phyloP scores from a whole-genome alignment of 2,797 vertebrate species.

The Enteromius radiatus region DNA sequence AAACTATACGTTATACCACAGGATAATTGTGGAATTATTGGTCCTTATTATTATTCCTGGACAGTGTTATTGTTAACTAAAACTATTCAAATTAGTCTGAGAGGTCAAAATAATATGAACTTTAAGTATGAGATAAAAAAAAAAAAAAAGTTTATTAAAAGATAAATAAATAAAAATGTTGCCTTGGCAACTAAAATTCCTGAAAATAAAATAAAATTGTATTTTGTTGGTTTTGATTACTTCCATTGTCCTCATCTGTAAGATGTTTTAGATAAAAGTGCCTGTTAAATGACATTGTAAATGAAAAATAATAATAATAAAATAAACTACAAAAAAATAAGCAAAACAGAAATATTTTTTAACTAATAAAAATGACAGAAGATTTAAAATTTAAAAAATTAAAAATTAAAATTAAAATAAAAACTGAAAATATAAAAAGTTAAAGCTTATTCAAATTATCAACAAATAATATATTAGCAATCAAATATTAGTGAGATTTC shows the following conservation, averaged over 20 bases:
- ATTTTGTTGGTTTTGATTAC: background rate
- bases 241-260: background rate
- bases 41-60: background rate
- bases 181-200: background rate
- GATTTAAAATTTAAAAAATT: too few relatives aligned
- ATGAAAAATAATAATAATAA: background rate
- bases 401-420: fast-evolving
- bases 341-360: background rate
- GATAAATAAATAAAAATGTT: too few relatives aligned
- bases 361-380: background rate
- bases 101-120: background rate
- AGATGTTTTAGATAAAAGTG: background rate
- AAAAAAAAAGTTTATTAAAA: background rate
- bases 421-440: background rate
- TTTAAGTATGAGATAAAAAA: background rate
- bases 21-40: background rate
- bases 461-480: background rate
- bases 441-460: background rate
- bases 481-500: too few relatives aligned
- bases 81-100: background rate
- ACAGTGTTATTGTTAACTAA: background rate
- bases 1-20: background rate
- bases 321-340: background rate
- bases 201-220: background rate
- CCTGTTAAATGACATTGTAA: background rate